Base-by-base conservation (phyloP, 2,797 vertebrate genomes). In the Phoebastria nigripes region DNA sequence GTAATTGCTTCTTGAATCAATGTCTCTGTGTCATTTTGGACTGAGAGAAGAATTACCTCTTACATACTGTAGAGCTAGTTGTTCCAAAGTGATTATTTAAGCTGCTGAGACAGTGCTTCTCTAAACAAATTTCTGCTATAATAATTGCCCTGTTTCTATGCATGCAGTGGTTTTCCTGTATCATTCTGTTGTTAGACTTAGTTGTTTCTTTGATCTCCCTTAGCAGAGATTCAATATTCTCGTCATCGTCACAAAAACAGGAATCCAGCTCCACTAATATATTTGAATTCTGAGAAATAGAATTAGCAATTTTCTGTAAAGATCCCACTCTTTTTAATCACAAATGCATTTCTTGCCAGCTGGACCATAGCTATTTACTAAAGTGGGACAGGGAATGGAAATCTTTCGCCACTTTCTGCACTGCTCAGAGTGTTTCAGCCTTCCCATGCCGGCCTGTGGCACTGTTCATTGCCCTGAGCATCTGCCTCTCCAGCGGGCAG, bases 71-170 rank as follows among this genome's bases (percentile, higher is more conserved):
- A 78, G 70, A 86, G 26, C 35, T 62, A 26, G 28, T 19, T 70
- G 28, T 70, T 89, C 52, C 61, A 52, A 79, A 74, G 73, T 62
- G 66, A 76, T 94, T 87, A 72, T 93, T 91, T 86, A 84, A 94
- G 85, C 31, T 95, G 67, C 82, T 74, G 72, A 86, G 67, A 90
- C 74, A 63, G 35, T 56, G 25, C 21, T 70, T 90, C 90, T 91
- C 59, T 55, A 91, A 89, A 94, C 52, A 72, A 69, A 77, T 54
- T 94, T 87, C 66, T 85, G 19, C 41, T 71, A 5, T 56, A 92
- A 73, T 79, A 91, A 87, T 63, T 82, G 71, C 11, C 28, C 52
- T 55, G 13, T 71, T 88, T 59, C 52, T 82, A 59, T 73, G 31
- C 63, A 52, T 55, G 25, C 42, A 80, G 46, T 59, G 0, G 0